Percentiles rank a stretch among this genome's conserved stretches.
Conservation (phyloP, 2,888 invertebrate species). For the Electrophaes corylata region DNA sequence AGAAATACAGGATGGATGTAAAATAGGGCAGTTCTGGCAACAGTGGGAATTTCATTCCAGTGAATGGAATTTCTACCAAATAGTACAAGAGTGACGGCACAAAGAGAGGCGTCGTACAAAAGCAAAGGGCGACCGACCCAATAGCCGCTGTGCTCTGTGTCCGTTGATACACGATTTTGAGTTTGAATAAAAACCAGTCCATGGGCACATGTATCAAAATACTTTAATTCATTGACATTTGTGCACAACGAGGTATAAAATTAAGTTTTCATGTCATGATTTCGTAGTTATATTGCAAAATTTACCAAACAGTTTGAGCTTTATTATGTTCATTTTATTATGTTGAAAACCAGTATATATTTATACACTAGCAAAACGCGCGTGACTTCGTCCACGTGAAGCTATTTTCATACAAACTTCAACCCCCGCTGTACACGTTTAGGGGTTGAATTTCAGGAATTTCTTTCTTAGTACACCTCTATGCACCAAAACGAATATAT, state of each 20-base stretch:
- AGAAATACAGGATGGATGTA: constrained; percentile 18
- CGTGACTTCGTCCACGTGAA: too few species aligned
- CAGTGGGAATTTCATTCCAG: constrained; percentile 32
- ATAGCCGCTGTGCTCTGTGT: constrained; percentile 30
- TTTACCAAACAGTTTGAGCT: background rate
- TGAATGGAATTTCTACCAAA: constrained; percentile 30
- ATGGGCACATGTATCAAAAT: background rate
- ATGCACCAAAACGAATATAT: too few species aligned
- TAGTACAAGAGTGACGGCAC: constrained; percentile 38
- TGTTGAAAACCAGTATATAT: background rate
- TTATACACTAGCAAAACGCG: too few species aligned
- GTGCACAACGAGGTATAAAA: too few species aligned
- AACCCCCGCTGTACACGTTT: too few species aligned
- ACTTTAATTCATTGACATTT: too few species aligned
- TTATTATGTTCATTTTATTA: background rate
- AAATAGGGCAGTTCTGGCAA: constrained; percentile 32
- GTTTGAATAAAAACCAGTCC: constrained; percentile 7
- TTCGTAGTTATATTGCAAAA: background rate
- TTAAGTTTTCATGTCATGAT: background rate
- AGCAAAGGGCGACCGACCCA: constrained; percentile 33
- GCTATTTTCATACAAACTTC: too few species aligned
- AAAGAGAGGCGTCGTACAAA: constrained; percentile 35
- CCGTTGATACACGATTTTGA: constrained; percentile 28
- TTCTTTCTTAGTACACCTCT: too few species aligned
- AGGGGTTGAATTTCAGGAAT: too few species aligned